Evolutionary conservation across 2,888 invertebrate species (phyloP).

Genomic region (Caenorhabditis plicata): DNA sequence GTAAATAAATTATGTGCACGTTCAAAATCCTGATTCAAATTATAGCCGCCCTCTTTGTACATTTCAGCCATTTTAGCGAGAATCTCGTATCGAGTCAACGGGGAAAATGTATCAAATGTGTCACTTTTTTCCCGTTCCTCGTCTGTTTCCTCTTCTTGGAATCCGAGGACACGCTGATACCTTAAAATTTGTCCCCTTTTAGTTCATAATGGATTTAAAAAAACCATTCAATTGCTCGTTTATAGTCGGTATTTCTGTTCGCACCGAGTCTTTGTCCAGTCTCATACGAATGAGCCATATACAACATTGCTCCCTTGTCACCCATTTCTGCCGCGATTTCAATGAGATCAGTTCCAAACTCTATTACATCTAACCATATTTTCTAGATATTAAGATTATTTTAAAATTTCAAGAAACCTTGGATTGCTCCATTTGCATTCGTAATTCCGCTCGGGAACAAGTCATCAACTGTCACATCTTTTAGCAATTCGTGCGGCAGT

Average conservation of each 20-base stretch:
- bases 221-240: slow-evolving; percentile 42
- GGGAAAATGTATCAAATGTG: slow-evolving; percentile 21
- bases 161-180: slow-evolving; percentile 48
- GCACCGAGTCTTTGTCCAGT: slow-evolving; percentile 65
- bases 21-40: slow-evolving; percentile 67
- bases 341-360: slow-evolving; percentile 65
- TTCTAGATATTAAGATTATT: not conserved
- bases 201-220: not conserved
- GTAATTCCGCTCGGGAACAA: slow-evolving; percentile 31
- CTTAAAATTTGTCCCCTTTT: not conserved
- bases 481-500: slow-evolving; percentile 69
- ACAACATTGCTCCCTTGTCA: slow-evolving; percentile 69
- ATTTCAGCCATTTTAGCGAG: slow-evolving; percentile 69
- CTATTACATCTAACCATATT: slow-evolving; percentile 19
- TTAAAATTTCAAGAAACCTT: no score
- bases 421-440: slow-evolving; percentile 7
- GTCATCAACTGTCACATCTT: slow-evolving; percentile 66
- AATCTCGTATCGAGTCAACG: slow-evolving; percentile 65
- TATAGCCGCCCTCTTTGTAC: slow-evolving; percentile 68
- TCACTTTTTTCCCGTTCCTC: slow-evolving; percentile 1
- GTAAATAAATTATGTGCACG: slow-evolving; percentile 69
- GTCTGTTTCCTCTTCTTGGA: slow-evolving; percentile 63
- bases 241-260: slow-evolving; percentile 33
- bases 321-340: slow-evolving; percentile 69
- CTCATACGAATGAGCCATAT: slow-evolving; percentile 69